Evolutionary conservation across 2,888 invertebrate species (phyloP), one percentile per base, ranked within the genome.

Genomic region (Perithous albicinctus): DNA sequence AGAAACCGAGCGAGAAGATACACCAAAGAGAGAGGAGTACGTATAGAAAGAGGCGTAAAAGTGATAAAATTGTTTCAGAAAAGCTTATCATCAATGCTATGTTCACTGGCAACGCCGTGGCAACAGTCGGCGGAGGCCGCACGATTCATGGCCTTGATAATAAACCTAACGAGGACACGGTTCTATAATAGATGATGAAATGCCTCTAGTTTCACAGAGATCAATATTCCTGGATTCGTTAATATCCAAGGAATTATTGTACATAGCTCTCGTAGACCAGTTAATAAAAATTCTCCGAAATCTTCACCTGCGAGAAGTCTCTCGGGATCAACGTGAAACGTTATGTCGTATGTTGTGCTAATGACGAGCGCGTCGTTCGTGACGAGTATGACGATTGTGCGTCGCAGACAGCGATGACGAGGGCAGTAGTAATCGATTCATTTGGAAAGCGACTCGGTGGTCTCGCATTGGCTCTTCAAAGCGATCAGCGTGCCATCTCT

Each of bases 381-480:
- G 66, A 76, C 76, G 66, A 66, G 76, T 63, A 67, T 66, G 63
- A 80, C 76, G 72, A 72, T 70, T 56, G 77, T 66, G 54, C 70
- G 76, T 74, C 64, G 74, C 78, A 56, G 66, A 61, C 51, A 8
- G 18, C 64, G 69, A 63, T 73, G 67, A 73, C 77, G 69, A 73
- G 69, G 64, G 69, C 73, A 56, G 69, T n/a, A n/a, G n/a, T 78
- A 78, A 81, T 81, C 81, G 81, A 81, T 81, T 74, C 63, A 61
- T 61, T 69, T 38, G 29, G 35, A 26, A 8, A 61, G 61, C 54
- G 72, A 59, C 69, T 69, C 41, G 32, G 35, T 32, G 67, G 41
- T 26, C 61, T 43, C 69, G 63, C 35, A 54, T 54, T 32, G 35
- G 15, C 35, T 59, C 15, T 15, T 38, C 1, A 3, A 35, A 56